Conservation (phyloP, 1,140 invertebrate genomes). For the Saccostrea echinata region DNA sequence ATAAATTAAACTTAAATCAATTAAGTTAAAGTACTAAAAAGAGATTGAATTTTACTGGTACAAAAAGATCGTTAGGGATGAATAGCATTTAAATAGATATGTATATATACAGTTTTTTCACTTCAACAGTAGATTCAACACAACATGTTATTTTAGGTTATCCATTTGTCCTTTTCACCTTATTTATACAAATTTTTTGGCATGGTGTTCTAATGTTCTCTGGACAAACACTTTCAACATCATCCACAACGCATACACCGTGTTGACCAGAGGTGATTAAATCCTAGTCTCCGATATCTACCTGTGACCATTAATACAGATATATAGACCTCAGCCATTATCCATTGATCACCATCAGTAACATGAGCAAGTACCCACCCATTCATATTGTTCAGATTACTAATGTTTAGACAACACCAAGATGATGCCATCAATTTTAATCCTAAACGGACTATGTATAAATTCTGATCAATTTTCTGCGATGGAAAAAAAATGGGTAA, state of each 20-base stretch:
- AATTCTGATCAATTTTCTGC: constrained; percentile 8
- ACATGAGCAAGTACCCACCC: not conserved
- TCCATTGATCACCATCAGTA: constrained; percentile 17
- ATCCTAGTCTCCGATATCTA: not conserved
- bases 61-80: too few relatives aligned
- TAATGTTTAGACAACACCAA: constrained; percentile 17
- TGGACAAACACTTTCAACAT: not conserved
- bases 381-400: constrained; percentile 14
- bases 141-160: not conserved
- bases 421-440: not conserved
- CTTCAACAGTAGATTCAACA: too few relatives aligned
- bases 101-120: too few relatives aligned
- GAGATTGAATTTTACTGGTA: too few relatives aligned
- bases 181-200: not conserved
- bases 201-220: not conserved
- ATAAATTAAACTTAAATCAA: too few relatives aligned
- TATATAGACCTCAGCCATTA: not conserved
- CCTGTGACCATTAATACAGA: not conserved
- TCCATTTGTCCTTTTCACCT: not conserved
- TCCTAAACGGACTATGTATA: not conserved
- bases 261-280: constrained; percentile 17
- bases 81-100: too few relatives aligned
- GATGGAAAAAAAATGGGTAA: not conserved
- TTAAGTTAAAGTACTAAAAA: too few relatives aligned
- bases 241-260: not conserved